Percentiles rank a stretch among this genome's conserved stretches.
These are phyloP conservation scores for Drosophila azteca DNA, from an alignment of 1,140 invertebrate genomes.

Conservation along the genomic window DNA sequence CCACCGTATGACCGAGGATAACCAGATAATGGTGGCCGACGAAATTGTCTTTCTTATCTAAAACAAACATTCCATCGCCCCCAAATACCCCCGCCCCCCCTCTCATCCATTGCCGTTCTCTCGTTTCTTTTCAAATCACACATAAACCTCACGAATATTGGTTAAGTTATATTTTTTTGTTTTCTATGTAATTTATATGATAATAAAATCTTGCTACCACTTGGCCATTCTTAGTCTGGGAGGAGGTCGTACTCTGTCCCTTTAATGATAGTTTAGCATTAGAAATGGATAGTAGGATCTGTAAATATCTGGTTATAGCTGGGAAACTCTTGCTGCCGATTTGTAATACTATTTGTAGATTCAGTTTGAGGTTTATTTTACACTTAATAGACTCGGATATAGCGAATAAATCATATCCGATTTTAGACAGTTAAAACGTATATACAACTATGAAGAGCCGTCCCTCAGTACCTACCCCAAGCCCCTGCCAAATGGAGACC, in stretches of 20 bases:
- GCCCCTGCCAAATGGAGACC: neutral
- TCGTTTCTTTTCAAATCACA: neutral
- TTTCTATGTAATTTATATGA: slow-evolving; percentile 9
- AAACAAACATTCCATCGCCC: slow-evolving; percentile 48
- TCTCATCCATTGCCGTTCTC: slow-evolving; percentile 3
- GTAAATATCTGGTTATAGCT: too few species aligned
- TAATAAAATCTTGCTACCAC: slow-evolving; percentile 32
- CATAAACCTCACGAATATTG: slow-evolving; percentile 15
- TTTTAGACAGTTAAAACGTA: slow-evolving; percentile 20
- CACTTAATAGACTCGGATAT: slow-evolving; percentile 29
- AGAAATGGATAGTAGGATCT: too few species aligned
- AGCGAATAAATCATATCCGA: slow-evolving; percentile 19
- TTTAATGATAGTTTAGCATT: too few species aligned
- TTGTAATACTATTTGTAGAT: too few species aligned
- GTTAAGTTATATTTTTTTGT: slow-evolving; percentile 43
- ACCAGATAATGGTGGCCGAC: slow-evolving; percentile 96
- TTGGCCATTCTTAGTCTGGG: neutral
- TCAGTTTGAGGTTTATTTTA: slow-evolving; percentile 2
- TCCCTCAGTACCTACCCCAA: slow-evolving; percentile 8
- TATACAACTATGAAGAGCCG: slow-evolving; percentile 22
- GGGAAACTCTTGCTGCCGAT: too few species aligned
- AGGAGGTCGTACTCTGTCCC: too few species aligned
- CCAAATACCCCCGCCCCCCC: neutral
- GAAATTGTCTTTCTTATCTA: slow-evolving; percentile 94
- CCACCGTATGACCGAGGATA: slow-evolving; percentile 92